These are phyloP conservation scores for Pseudorasbora parva DNA, from an alignment of 2,113 vertebrate species.

Conservation along the genomic window DNA sequence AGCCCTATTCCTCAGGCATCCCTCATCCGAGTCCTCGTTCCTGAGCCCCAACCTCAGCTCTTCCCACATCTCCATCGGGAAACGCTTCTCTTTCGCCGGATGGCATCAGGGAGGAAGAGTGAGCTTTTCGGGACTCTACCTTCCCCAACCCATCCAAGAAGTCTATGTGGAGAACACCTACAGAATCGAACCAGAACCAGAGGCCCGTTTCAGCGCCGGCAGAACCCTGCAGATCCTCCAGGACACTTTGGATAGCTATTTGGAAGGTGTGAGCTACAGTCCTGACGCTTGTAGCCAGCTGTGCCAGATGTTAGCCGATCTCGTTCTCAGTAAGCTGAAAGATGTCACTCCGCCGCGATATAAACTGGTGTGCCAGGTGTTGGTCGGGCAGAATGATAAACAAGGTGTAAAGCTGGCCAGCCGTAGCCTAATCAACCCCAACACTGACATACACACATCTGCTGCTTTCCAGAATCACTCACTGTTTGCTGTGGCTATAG, in stretches of 20 bases:
- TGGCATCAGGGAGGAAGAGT: conserved; percentile 67
- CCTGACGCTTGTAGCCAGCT: conserved; percentile 57
- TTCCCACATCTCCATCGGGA: conserved; percentile 22
- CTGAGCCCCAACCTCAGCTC: conserved; percentile 55
- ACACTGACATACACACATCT: conserved; percentile 70
- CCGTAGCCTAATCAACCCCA: conserved; percentile 71
- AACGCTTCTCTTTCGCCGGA: conserved; percentile 71
- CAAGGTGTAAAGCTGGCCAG: conserved; percentile 76
- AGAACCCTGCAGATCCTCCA: conserved; percentile 66
- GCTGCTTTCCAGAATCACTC: conserved; percentile 74
- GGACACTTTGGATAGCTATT: conserved; percentile 43
- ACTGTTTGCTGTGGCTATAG: conserved; percentile 77
- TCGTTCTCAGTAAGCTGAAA: conserved; percentile 66
- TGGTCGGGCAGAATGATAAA: conserved; percentile 72
- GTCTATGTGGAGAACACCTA: conserved; percentile 70
- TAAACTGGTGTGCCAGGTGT: conserved; percentile 80
- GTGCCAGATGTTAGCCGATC: conserved; percentile 69
- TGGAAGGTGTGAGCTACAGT: conserved; percentile 63
- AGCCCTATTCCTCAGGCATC: conserved; percentile 41
- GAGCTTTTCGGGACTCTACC: conserved; percentile 78
- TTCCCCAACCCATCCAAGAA: conserved; percentile 64
- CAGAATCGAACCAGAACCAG: conserved; percentile 63
- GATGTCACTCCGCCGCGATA: conserved; percentile 76
- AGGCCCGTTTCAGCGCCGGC: conserved; percentile 62
- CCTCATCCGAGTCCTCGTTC: conserved; percentile 53